Evolutionary conservation across 2,888 invertebrate species (phyloP), one percentile per base, ranked within the genome.

Genomic region (Ctenicera cuprea): DNA sequence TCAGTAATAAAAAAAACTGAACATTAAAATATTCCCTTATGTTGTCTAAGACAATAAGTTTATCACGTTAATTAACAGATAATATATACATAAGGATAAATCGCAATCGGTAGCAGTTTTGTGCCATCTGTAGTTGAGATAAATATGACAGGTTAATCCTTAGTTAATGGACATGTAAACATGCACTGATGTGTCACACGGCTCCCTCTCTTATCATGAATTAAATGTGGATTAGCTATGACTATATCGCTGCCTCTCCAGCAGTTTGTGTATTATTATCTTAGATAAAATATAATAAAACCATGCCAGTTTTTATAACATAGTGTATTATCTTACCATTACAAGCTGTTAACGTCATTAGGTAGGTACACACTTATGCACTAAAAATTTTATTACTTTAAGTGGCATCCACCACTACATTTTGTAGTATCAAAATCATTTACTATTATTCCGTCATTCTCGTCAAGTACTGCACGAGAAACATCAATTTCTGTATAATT

Each of bases 141-240:
- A 77, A 77, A 71, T 30, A 76, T 71, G 76, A 72, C 76, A 68
- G 50, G 68, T 71, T 77, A 77, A 77, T 77, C 76, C 77, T 68
- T 65, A 61, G 67, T 76, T 76, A 77, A 76, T 77, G 74, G 74
- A 68, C 73, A 75, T 74, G 76, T 73, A 77, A 77, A 77, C 75
- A 76, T 64, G 61, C 57, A 70, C 64, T 69, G 52, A 70, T 71
- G 71, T 74, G 71, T 66, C 71, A 74, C 65, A 74, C 63, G 61
- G 74, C 69, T 57, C 74, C 71, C 66, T 61, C 62, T 66, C 74
- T 74, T 74, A 74, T 74, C 74, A 71, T 52, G 71, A 74, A 74
- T 74, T 74, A 74, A 71, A 74, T 67, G 48, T 50, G 74, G 74
- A 74, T 74, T 74, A 74, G 63, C 62, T 37, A 45, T 50, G 26